These are phyloP conservation scores for Orientallactaga bullata DNA, from an alignment of 2,113 vertebrate species.

Conservation along the genomic window DNA sequence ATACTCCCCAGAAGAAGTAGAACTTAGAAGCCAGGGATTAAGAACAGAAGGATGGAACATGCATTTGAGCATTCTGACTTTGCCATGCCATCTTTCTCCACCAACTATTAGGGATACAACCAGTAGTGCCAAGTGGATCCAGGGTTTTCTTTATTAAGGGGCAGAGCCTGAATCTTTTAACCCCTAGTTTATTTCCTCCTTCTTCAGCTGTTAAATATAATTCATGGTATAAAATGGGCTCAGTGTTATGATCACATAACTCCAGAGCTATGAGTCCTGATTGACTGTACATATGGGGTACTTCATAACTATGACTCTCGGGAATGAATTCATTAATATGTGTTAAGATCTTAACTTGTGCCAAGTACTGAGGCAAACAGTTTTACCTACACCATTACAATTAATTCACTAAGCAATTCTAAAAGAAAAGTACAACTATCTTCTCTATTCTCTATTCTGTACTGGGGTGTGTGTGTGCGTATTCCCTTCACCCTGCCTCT, in stretches of 20 bases:
- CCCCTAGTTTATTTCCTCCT: not conserved
- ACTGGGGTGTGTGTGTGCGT: no score
- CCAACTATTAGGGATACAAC: not conserved
- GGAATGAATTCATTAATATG: not conserved
- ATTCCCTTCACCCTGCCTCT: no score
- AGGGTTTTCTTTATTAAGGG: not conserved
- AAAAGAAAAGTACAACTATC: not conserved
- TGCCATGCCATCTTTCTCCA: not conserved
- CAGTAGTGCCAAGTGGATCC: not conserved
- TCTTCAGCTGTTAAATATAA: not conserved
- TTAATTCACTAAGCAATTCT: not conserved
- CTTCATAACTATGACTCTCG: not conserved
- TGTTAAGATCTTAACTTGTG: constrained; percentile 7
- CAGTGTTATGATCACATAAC: not conserved
- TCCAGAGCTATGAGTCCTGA: not conserved
- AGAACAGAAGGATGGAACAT: not conserved
- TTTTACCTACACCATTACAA: not conserved
- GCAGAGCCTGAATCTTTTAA: not conserved
- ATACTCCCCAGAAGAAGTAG: not conserved
- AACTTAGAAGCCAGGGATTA: not conserved
- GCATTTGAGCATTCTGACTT: not conserved
- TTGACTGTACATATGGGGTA: not conserved
- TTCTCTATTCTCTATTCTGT: not conserved
- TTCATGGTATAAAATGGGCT: not conserved
- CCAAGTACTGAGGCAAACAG: not conserved